Conservation (phyloP, 2,888 invertebrate species). For the Teleogryllus oceanicus region DNA sequence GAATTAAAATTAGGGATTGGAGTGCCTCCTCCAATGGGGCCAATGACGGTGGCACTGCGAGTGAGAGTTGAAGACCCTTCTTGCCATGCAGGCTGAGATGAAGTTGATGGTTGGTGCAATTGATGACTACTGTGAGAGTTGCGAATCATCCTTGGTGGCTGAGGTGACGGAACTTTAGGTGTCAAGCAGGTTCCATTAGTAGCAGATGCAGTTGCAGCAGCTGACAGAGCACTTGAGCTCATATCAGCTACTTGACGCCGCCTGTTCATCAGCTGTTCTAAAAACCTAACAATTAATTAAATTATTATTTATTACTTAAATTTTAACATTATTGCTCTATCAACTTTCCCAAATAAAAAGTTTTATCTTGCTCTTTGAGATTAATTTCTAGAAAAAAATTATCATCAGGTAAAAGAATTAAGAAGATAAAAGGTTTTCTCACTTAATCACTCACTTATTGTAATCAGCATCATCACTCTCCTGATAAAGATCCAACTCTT, state of each 20-base stretch:
- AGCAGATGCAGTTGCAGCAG: constrained; percentile 21
- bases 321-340: too few species aligned
- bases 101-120: constrained; percentile 38
- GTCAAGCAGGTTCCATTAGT: constrained; percentile 2
- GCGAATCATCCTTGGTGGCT: constrained; percentile 44
- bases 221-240: constrained; percentile 46
- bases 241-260: constrained; percentile 69
- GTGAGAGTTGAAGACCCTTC: constrained; percentile 50
- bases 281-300: constrained; percentile 48
- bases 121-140: constrained; percentile 43
- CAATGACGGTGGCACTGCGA: constrained; percentile 42
- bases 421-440: not conserved
- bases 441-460: constrained; percentile 48
- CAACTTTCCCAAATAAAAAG: too few species aligned
- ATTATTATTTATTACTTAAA: not conserved
- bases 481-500: constrained; percentile 71
- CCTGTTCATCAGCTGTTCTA: constrained; percentile 70
- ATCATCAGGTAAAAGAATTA: not conserved
- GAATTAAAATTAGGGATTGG: constrained; percentile 46
- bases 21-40: constrained; percentile 47
- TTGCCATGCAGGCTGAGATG: constrained; percentile 46
- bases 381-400: not conserved
- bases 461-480: constrained; percentile 72
- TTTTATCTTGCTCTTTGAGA: too few species aligned
- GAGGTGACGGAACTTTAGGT: constrained; percentile 44